These are phyloP conservation scores for Muscidifurax raptorellus DNA, from an alignment of 1,140 invertebrate species.

Conservation along the genomic window DNA sequence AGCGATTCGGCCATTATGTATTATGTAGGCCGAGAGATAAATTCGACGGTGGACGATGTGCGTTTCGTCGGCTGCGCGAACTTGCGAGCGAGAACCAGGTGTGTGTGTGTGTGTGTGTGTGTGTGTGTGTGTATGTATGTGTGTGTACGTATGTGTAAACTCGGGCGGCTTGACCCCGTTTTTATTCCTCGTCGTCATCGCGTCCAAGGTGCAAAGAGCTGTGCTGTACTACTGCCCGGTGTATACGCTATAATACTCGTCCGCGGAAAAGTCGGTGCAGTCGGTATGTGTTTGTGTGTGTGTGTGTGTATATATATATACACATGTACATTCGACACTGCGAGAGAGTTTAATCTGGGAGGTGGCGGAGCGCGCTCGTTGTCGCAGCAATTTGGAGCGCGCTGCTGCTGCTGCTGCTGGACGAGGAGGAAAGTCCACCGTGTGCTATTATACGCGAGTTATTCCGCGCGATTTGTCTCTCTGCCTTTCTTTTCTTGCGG, in stretches of 20 bases:
- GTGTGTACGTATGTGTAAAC: background rate
- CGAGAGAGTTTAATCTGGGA: background rate
- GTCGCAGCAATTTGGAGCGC: slow-evolving; percentile 6
- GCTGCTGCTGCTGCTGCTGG: background rate
- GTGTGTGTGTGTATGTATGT: too few species aligned
- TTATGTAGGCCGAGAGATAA: background rate
- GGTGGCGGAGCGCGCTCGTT: background rate
- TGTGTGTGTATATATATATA: background rate
- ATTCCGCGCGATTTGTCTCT: background rate
- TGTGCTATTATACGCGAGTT: slow-evolving; percentile 5
- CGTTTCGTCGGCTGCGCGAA: background rate
- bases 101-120: too few species aligned
- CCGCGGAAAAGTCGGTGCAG: background rate
- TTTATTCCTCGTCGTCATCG: background rate
- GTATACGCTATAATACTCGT: background rate
- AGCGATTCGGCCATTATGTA: background rate
- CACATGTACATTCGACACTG: background rate
- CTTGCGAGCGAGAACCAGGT: background rate
- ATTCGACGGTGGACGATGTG: background rate
- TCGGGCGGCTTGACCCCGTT: slow-evolving; percentile 11
- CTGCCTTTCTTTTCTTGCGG: background rate
- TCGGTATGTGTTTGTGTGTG: too few species aligned
- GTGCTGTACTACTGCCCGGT: too few species aligned
- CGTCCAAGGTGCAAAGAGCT: background rate
- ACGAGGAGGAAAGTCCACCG: background rate